phyloP scores from a whole-genome alignment of 2,113 vertebrate species.

The Speoplatyrhinus poulsoni region DNA sequence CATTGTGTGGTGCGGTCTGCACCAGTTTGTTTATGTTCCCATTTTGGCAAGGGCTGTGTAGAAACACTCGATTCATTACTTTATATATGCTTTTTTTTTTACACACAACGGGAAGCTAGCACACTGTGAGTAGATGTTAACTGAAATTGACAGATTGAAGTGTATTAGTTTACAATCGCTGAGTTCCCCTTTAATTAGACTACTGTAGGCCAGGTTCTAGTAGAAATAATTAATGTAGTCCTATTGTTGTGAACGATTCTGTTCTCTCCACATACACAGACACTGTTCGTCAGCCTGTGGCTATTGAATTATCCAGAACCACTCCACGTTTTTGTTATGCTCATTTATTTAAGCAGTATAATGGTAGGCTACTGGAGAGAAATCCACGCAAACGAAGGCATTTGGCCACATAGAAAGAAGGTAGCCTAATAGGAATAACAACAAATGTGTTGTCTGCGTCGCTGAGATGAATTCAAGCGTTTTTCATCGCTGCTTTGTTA shows the following conservation, averaged over 20 bases:
- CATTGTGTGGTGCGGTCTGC: too few species aligned
- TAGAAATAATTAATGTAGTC: too few species aligned
- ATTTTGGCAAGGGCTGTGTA: too few species aligned
- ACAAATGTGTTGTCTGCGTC: background rate
- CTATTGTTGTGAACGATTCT: constrained; percentile 11
- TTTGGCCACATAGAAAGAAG: constrained; percentile 28
- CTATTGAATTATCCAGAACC: constrained; percentile 29
- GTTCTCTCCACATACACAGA: background rate
- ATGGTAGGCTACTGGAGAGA: background rate
- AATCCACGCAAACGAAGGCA: constrained; percentile 37
- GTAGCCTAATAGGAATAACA: constrained; percentile 11
- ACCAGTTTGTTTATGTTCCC: too few species aligned
- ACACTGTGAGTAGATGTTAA: too few species aligned
- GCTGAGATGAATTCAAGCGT: background rate
- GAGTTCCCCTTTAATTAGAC: too few species aligned
- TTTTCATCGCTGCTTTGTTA: constrained; percentile 18
- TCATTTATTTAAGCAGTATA: constrained; percentile 4
- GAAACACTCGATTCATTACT: too few species aligned
- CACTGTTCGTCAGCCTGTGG: background rate
- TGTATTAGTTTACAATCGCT: too few species aligned
- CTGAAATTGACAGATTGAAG: too few species aligned
- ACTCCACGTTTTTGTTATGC: constrained; percentile 48
- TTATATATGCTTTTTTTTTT: too few species aligned
- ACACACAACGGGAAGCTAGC: too few species aligned
- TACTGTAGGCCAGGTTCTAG: too few species aligned